Percentiles rank a stretch among this genome's conserved stretches.
These are phyloP conservation scores for Formicarius rufipectus DNA, from an alignment of 2,113 vertebrate species.

Conservation along the genomic window DNA sequence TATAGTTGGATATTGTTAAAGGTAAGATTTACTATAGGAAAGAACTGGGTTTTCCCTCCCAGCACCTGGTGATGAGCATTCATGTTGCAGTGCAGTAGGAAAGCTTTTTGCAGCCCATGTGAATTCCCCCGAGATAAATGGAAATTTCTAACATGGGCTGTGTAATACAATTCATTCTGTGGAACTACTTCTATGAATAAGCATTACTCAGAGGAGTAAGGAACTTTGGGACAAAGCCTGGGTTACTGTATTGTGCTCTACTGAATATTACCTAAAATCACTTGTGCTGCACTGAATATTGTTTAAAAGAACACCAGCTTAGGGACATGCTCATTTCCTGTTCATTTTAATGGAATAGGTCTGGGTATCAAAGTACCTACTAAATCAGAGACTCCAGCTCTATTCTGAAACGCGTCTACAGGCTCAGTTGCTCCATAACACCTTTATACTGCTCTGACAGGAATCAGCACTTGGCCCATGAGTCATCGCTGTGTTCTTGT, in stretches of 20 bases:
- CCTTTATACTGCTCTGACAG: not conserved
- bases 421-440: not conserved
- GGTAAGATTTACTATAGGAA: not conserved
- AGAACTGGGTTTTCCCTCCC: not conserved
- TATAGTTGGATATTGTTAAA: not conserved
- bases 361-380: not conserved
- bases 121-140: conserved; percentile 46
- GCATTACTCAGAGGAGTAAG: conserved; percentile 47
- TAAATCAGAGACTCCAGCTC: not conserved
- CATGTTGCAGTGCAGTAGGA: not conserved
- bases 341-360: not conserved
- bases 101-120: conserved; percentile 8
- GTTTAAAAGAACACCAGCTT: not conserved
- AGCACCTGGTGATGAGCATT: not conserved
- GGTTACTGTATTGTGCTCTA: not conserved
- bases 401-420: not conserved
- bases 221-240: not conserved
- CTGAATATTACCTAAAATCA: not conserved
- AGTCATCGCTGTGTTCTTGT: not conserved
- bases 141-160: conserved; percentile 33
- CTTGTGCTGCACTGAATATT: not conserved
- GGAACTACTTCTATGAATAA: conserved; percentile 59
- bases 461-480: not conserved
- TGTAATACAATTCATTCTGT: conserved; percentile 16
- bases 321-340: not conserved